phyloP scores from a whole-genome alignment of 2,888 invertebrate species.

The Crossocerus cetratus region DNA sequence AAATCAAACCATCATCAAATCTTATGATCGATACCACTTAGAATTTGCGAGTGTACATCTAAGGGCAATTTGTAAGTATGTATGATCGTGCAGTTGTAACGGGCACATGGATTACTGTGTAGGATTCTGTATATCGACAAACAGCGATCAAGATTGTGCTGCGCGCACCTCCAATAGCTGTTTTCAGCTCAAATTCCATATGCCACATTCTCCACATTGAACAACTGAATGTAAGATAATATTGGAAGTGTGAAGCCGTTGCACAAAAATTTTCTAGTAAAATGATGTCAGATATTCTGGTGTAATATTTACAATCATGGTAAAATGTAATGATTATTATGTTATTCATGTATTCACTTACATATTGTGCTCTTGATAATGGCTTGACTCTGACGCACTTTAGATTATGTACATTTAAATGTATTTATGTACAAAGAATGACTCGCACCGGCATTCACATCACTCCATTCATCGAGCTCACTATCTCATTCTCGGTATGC shows the following conservation, averaged over 20 bases:
- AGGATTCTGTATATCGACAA: slow-evolving; percentile 32
- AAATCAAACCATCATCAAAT: slow-evolving; percentile 75
- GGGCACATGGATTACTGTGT: slow-evolving; percentile 36
- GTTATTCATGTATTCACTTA: slow-evolving; percentile 58
- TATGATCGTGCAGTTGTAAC: slow-evolving; percentile 51
- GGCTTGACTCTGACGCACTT: slow-evolving; percentile 72
- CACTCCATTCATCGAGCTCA: slow-evolving; percentile 71
- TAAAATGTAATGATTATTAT: slow-evolving; percentile 71
- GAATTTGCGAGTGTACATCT: slow-evolving; percentile 51
- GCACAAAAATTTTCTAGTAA: slow-evolving; percentile 68
- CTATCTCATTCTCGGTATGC: slow-evolving; percentile 70
- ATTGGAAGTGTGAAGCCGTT: slow-evolving; percentile 62
- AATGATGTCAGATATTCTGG: slow-evolving; percentile 62
- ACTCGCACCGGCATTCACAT: slow-evolving; percentile 73
- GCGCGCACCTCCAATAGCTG: slow-evolving; percentile 21
- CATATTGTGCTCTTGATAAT: slow-evolving; percentile 68
- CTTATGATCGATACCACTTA: slow-evolving; percentile 52
- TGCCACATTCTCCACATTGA: slow-evolving; percentile 31
- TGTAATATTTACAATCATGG: slow-evolving; percentile 71
- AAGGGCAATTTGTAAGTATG: slow-evolving; percentile 50
- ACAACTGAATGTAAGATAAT: slow-evolving; percentile 40
- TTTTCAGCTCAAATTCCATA: slow-evolving; percentile 33
- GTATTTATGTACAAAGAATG: slow-evolving; percentile 76
- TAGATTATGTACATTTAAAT: slow-evolving; percentile 76
- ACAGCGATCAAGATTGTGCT: slow-evolving; percentile 20